Percentiles rank a stretch among this genome's conserved stretches.
phyloP scores from a whole-genome alignment of 2,797 vertebrate genomes.

The Dromococcyx pavoninus region DNA sequence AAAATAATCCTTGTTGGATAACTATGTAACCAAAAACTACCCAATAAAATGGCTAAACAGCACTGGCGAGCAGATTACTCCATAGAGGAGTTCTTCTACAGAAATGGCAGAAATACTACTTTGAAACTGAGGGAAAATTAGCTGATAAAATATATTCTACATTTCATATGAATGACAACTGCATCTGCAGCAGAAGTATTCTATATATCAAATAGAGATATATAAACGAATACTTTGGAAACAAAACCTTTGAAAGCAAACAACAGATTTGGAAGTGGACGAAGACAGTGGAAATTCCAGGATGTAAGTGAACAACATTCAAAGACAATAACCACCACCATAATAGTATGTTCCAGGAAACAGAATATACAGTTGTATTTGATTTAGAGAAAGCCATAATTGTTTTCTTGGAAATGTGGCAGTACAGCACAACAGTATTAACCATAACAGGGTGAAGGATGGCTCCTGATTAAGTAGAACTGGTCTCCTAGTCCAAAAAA shows the following conservation, averaged over 20 bases:
- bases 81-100: neutral
- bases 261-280: neutral
- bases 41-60: neutral
- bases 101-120: neutral
- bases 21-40: neutral
- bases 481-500: neutral
- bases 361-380: neutral
- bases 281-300: neutral
- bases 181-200: neutral
- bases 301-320: neutral
- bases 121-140: neutral
- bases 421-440: neutral
- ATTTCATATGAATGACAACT: neutral
- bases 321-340: neutral
- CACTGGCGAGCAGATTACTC: neutral
- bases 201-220: neutral
- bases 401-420: neutral
- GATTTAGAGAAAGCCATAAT: neutral
- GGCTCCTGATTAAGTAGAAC: neutral
- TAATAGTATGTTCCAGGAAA: neutral
- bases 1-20: neutral
- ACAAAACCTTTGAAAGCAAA: neutral
- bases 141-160: neutral
- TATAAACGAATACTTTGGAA: neutral
- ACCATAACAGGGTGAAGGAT: rapidly evolving